Base-by-base conservation (phyloP, 2,888 invertebrate species). In the Archaeoteleia sp. region DNA sequence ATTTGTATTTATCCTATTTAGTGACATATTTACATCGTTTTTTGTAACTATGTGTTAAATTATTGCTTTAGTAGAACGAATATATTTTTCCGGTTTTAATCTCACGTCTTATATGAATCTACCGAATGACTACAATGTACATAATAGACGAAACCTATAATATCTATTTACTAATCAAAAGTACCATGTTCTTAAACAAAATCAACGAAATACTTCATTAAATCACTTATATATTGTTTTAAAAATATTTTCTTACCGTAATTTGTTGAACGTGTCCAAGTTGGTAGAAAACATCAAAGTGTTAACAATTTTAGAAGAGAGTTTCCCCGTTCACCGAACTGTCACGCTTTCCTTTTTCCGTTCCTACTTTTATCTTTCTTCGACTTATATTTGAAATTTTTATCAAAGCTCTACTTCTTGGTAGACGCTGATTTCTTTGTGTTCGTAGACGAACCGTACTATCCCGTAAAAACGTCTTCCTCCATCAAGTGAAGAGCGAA, bases 401-500 rank as follows among this genome's bases (percentile, higher is more conserved):
- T 37, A 55, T 39, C 55, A 68, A 66, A 67, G 48, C 45, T 34
- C 57, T 40, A 37, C 53, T 58, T 63, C 63, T 57, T 61, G 55
- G 57, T 17, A 54, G 54, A 54, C 57, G 67, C 51, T 61, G 67
- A 67, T 62, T 67, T 57, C 70, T 80, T 73, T 76, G 67, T 78
- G 71, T 72, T 72, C 54, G 66, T 71, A 76, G 74, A 68, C 71
- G 61, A 72, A 71, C 67, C 73, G 73, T 48, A 61, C 30, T 32
- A 65, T 60, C 58, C 71, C 70, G 73, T 70, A 70, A 67, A 76
- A 79, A 75, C 70, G 68, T 58, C 53, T 40, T 69, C 43, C 57
- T 74, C 62, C 70, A 74, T 58, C 62, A 74, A 74, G 76, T 76
- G 77, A 78, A 72, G 71, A 73, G 74, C 72, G 66, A 66, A 51